phyloP scores from a whole-genome alignment of 2,888 invertebrate genomes.

The Petrophora chlorosata region DNA sequence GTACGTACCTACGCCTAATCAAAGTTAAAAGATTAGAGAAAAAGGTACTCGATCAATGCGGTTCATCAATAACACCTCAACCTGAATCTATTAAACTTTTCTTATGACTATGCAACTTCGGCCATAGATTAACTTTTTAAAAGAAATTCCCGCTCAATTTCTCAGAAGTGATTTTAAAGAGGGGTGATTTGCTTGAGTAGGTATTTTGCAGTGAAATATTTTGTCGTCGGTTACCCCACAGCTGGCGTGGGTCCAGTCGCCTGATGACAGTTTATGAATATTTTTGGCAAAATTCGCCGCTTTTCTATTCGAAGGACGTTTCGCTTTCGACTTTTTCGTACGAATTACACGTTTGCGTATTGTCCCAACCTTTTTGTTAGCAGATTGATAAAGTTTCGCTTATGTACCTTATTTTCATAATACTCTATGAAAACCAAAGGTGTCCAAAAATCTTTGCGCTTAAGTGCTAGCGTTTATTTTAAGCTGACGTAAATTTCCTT shows the following conservation, averaged over 20 bases:
- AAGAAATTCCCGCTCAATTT: conserved; percentile 69
- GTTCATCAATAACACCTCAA: conserved; percentile 7
- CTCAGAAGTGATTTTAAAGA: conserved; percentile 75
- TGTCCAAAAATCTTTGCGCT: not conserved
- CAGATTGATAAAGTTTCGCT: conserved; percentile 20
- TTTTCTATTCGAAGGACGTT: conserved; percentile 65
- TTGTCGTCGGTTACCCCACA: conserved; percentile 77
- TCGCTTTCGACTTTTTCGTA: conserved; percentile 65
- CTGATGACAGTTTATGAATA: conserved; percentile 84
- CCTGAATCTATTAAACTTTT: conserved; percentile 16
- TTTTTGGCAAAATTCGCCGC: conserved; percentile 77
- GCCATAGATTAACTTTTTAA: conserved; percentile 54
- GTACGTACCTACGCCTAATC: no score
- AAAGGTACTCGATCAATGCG: not conserved
- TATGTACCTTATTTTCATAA: not conserved
- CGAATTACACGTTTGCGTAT: conserved; percentile 45
- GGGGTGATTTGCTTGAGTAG: conserved; percentile 75
- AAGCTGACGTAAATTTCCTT: not conserved
- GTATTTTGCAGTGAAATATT: conserved; percentile 80
- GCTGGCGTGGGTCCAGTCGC: conserved; percentile 81
- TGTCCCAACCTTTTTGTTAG: conserved; percentile 17
- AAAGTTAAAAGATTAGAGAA: no score
- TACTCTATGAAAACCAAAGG: conserved; percentile 32
- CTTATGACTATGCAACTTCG: conserved; percentile 36
- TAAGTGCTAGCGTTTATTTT: not conserved